These are phyloP conservation scores for Tor tambroides DNA, from an alignment of 2,113 vertebrate genomes.

Conservation along the genomic window DNA sequence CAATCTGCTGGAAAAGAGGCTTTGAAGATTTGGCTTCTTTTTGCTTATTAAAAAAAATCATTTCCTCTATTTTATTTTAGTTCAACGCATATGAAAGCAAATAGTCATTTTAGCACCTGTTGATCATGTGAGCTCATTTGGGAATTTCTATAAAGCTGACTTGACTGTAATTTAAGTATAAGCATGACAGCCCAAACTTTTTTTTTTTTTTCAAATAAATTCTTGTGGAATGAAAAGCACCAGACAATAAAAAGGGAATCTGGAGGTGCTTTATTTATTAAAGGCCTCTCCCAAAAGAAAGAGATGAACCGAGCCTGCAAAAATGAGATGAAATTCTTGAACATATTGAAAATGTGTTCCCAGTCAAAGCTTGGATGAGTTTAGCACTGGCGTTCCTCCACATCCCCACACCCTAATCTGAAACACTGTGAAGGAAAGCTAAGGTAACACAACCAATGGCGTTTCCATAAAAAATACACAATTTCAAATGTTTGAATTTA, in stretches of 20 bases:
- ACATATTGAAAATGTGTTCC: slow-evolving; percentile 44
- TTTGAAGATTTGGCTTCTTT: slow-evolving; percentile 42
- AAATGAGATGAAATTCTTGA: slow-evolving; percentile 22
- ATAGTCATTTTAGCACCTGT: slow-evolving; percentile 18
- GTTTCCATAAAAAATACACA: neutral
- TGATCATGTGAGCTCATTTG: neutral
- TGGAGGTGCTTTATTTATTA: slow-evolving; percentile 7
- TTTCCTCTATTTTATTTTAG: slow-evolving; percentile 43
- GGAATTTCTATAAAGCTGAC: neutral
- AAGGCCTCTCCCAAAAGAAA: slow-evolving; percentile 35
- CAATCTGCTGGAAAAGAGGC: slow-evolving; percentile 47
- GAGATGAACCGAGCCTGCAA: neutral
- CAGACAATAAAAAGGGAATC: slow-evolving; percentile 11
- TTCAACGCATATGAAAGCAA: slow-evolving; percentile 52
- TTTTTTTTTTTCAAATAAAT: slow-evolving; percentile 2
- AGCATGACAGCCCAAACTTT: neutral
- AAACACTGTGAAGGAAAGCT: slow-evolving; percentile 27
- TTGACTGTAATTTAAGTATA: neutral
- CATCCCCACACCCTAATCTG: slow-evolving; percentile 3
- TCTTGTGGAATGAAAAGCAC: slow-evolving; percentile 14
- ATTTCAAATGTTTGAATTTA: neutral
- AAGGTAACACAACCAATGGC: slow-evolving; percentile 11
- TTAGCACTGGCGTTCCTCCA: slow-evolving; percentile 36
- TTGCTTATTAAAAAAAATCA: slow-evolving; percentile 31
- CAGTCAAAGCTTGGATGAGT: slow-evolving; percentile 37